These are phyloP conservation scores for Threskiornis aethiopicus DNA, from an alignment of 2,797 vertebrate species.

Conservation along the genomic window DNA sequence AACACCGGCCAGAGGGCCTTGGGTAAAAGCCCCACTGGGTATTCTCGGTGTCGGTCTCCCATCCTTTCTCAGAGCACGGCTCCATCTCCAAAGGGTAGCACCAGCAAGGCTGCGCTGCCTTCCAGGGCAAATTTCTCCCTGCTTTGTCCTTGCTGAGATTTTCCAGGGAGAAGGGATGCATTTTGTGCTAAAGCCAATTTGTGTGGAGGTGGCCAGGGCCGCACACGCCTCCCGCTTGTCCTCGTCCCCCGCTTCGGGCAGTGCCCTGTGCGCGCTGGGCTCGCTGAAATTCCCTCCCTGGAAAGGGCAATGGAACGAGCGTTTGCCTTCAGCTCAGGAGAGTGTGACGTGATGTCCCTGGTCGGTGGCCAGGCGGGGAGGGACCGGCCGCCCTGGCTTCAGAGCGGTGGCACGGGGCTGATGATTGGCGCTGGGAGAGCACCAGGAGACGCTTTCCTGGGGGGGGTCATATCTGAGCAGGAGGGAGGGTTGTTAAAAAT, in stretches of 20 bases:
- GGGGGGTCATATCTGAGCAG: neutral
- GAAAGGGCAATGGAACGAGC: neutral
- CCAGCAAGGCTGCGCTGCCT: accelerated
- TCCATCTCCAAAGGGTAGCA: neutral
- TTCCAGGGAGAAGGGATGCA: neutral
- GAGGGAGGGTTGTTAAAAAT: conserved; percentile 52
- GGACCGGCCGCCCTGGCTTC: neutral
- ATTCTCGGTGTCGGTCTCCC: neutral
- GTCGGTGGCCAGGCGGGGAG: neutral
- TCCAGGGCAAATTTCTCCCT: neutral
- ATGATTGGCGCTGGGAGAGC: neutral
- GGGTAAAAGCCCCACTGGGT: neutral
- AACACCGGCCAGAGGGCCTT: neutral
- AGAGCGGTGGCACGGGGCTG: neutral
- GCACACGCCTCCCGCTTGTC: neutral
- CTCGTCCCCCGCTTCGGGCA: neutral
- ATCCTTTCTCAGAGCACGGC: accelerated
- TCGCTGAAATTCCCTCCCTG: neutral
- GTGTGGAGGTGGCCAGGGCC: neutral
- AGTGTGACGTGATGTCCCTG: conserved; percentile 1
- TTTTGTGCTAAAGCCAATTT: neutral
- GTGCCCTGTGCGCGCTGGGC: accelerated
- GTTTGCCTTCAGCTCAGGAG: neutral
- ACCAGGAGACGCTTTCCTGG: neutral
- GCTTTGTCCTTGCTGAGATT: neutral